A percentile compares a stretch with the other conserved stretches of the same genome.
Evolutionary conservation across 2,113 vertebrate species (phyloP).

Genomic region (Lutjanus erythropterus): DNA sequence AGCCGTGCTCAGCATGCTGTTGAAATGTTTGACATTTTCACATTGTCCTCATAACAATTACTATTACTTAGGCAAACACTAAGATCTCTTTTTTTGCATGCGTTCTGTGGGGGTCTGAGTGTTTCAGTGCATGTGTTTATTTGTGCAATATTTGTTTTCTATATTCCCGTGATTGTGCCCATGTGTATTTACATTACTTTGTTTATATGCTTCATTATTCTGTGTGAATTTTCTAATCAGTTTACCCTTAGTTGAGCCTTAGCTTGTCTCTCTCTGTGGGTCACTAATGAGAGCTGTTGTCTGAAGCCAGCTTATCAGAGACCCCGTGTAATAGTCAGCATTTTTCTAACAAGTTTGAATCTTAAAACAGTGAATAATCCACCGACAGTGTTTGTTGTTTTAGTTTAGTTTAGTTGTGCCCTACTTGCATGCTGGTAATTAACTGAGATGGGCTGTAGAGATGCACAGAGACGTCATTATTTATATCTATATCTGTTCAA

Average conservation of each 20-base stretch:
- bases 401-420: constrained; percentile 27
- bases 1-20: constrained; percentile 71
- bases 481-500: too few species aligned
- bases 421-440: constrained; percentile 33
- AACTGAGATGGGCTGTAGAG: too few species aligned
- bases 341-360: constrained; percentile 61
- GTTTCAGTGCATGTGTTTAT: constrained; percentile 7
- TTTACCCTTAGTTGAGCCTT: constrained; percentile 39
- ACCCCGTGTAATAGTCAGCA: constrained; percentile 57
- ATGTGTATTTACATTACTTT: constrained; percentile 45
- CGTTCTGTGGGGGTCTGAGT: too few species aligned
- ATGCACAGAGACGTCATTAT: too few species aligned
- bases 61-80: constrained; percentile 56
- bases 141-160: constrained; percentile 33
- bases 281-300: constrained; percentile 71
- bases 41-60: constrained; percentile 71
- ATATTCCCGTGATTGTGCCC: constrained; percentile 14
- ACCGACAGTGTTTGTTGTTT: constrained; percentile 19
- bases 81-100: constrained; percentile 25
- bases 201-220: constrained; percentile 58
- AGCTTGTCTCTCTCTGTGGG: constrained; percentile 56
- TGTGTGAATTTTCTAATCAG: constrained; percentile 59
- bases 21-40: constrained; percentile 68
- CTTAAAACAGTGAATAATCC: constrained; percentile 51
- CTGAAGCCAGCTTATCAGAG: constrained; percentile 47